phyloP scores from a whole-genome alignment of 2,797 vertebrate genomes.

The Linurgus olivaceus region DNA sequence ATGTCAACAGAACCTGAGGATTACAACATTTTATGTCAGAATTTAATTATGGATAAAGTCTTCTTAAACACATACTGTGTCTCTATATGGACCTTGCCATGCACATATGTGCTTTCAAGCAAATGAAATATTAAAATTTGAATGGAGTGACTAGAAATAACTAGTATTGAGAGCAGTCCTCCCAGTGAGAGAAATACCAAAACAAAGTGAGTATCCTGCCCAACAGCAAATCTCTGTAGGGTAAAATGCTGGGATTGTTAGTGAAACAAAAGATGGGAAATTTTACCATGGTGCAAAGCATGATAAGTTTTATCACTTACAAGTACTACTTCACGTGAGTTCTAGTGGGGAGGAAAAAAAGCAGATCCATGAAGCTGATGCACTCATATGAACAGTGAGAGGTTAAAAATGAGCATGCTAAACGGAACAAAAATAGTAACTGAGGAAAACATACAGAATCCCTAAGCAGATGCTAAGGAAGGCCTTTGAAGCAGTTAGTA shows the following conservation, averaged over 20 bases:
- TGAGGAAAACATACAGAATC: constrained; percentile 53
- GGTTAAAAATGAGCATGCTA: constrained; percentile 57
- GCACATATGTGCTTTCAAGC: background rate
- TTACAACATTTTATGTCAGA: background rate
- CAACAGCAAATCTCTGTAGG: background rate
- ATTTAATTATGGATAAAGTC: background rate
- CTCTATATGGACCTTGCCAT: background rate
- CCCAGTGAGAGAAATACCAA: constrained; percentile 28
- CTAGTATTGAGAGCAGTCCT: background rate
- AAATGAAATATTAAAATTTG: constrained; percentile 27
- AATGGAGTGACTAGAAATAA: constrained; percentile 2
- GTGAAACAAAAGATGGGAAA: background rate
- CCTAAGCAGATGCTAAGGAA: constrained; percentile 55
- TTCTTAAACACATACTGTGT: background rate
- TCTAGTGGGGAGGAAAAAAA: background rate
- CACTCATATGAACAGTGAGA: constrained; percentile 30
- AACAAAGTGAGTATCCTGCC: constrained; percentile 39
- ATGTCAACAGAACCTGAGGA: background rate
- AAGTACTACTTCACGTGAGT: background rate
- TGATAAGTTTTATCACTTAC: background rate
- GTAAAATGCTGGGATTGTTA: background rate
- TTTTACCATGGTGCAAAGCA: background rate
- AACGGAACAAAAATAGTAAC: constrained; percentile 60
- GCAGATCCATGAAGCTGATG: background rate
- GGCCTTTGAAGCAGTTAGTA: constrained; percentile 63